A percentile compares a stretch with the other conserved stretches of the same genome.
phyloP scores from a whole-genome alignment of 37 sponge, comb jelly and placozoan species.

The Halichondria panicea region DNA sequence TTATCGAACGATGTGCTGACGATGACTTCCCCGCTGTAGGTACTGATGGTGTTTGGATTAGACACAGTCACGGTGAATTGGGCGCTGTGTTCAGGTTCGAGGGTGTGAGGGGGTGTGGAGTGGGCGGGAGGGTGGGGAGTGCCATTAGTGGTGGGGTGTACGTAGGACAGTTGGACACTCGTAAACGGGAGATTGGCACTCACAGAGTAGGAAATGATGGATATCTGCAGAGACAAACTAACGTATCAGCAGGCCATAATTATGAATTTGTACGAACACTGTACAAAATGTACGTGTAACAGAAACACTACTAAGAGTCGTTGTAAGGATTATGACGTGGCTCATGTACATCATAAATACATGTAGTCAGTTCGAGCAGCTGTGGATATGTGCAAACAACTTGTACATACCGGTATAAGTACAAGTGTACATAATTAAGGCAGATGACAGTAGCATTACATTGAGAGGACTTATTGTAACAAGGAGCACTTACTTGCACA shows the following conservation, averaged over 20 bases:
- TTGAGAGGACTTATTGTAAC: neutral
- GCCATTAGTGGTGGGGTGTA: constrained; percentile 19
- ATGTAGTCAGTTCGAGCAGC: too few relatives aligned
- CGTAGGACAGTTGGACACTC: constrained; percentile 25
- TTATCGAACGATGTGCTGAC: constrained; percentile 59
- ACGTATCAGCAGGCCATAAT: too few relatives aligned
- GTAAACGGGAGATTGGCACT: constrained; percentile 19
- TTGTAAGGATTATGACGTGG: too few relatives aligned
- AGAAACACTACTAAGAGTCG: too few relatives aligned
- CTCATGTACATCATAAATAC: too few relatives aligned
- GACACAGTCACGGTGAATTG: constrained; percentile 60
- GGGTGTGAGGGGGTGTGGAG: constrained; percentile 17
- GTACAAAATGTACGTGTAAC: too few relatives aligned
- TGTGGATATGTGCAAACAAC: neutral
- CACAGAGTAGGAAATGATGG: constrained; percentile 24
- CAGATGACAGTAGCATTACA: neutral
- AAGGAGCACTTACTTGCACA: constrained; percentile 46
- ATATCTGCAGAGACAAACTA: too few relatives aligned
- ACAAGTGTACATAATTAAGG: neutral
- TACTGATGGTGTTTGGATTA: constrained; percentile 44
- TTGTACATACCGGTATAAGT: neutral
- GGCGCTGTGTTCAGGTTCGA: constrained; percentile 40
- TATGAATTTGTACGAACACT: too few relatives aligned
- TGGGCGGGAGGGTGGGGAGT: neutral
- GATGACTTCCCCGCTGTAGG: constrained; percentile 55